Conservation (phyloP, 1,140 invertebrate genomes). For the Drosophila simulans region DNA sequence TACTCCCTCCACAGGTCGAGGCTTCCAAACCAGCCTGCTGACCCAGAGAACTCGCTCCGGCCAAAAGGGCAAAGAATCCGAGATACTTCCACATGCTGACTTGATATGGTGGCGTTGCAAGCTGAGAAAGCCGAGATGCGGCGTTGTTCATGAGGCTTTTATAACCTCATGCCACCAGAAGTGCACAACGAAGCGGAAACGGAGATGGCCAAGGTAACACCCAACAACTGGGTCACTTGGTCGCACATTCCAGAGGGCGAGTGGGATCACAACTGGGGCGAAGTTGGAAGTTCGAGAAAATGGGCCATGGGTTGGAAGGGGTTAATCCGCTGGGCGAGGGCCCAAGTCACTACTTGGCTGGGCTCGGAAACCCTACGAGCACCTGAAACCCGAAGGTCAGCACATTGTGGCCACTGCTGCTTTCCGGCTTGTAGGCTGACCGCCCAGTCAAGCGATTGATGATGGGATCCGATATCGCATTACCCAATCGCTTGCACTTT, state of each 20-base stretch:
- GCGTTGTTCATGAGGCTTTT: slow-evolving; percentile 7
- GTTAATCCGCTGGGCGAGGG: neutral
- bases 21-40: neutral
- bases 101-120: neutral
- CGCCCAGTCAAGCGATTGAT: slow-evolving; percentile 31
- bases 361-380: neutral
- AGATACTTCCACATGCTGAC: slow-evolving; percentile 21
- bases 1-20: neutral
- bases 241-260: neutral
- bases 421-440: slow-evolving; percentile 16
- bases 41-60: neutral
- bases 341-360: neutral
- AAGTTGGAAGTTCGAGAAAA: neutral
- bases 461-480: slow-evolving; percentile 52
- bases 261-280: neutral
- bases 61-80: slow-evolving; percentile 7
- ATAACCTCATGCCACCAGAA: slow-evolving; percentile 12
- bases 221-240: slow-evolving; percentile 9
- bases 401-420: neutral
- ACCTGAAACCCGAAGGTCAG: slow-evolving; percentile 30
- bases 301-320: neutral
- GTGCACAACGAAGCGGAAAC: slow-evolving; percentile 15
- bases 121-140: slow-evolving; percentile 14
- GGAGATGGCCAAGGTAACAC: slow-evolving; percentile 11
- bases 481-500: slow-evolving; percentile 46